Evolutionary conservation across 2,797 vertebrate genomes (phyloP).

Genomic region (Nyctalus aviator): DNA sequence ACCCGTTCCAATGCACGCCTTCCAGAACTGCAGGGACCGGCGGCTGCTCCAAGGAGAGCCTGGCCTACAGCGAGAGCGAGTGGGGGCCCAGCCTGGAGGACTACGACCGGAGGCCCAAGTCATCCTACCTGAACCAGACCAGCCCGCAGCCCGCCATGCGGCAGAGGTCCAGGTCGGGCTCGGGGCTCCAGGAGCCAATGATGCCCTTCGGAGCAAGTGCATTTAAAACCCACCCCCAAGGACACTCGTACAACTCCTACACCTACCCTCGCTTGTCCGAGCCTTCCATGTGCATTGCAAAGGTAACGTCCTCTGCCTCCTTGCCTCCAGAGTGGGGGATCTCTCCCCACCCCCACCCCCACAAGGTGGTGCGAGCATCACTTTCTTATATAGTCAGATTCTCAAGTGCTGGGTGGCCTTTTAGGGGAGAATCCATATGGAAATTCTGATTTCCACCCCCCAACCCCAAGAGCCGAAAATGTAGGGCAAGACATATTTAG

Average conservation of each 20-base stretch:
- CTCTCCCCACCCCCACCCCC: not conserved
- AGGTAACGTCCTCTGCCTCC: slow-evolving; percentile 89
- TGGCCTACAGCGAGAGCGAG: slow-evolving; percentile 93
- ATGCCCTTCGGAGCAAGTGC: slow-evolving; percentile 93
- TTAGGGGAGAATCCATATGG: not conserved
- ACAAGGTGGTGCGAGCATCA: rapidly evolving
- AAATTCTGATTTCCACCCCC: not conserved
- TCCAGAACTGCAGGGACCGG: slow-evolving; percentile 93
- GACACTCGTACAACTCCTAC: slow-evolving; percentile 97
- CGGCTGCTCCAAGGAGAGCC: slow-evolving; percentile 91
- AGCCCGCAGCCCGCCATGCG: slow-evolving; percentile 96
- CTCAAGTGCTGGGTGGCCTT: not conserved
- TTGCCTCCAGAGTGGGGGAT: not conserved
- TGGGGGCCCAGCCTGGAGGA: slow-evolving; percentile 94
- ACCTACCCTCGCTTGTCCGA: slow-evolving; percentile 98
- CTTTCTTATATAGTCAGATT: not conserved
- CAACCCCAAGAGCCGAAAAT: not conserved
- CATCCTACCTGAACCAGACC: slow-evolving; percentile 94
- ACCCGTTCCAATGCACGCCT: slow-evolving; percentile 92
- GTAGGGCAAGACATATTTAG: not conserved
- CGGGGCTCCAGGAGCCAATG: slow-evolving; percentile 96
- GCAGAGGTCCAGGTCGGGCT: slow-evolving; percentile 96
- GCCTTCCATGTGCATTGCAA: slow-evolving; percentile 92
- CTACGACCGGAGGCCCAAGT: slow-evolving; percentile 96
- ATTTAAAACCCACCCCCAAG: slow-evolving; percentile 95